Conservation (phyloP, 2,888 invertebrate species). For the Napeogenes sylphis region DNA sequence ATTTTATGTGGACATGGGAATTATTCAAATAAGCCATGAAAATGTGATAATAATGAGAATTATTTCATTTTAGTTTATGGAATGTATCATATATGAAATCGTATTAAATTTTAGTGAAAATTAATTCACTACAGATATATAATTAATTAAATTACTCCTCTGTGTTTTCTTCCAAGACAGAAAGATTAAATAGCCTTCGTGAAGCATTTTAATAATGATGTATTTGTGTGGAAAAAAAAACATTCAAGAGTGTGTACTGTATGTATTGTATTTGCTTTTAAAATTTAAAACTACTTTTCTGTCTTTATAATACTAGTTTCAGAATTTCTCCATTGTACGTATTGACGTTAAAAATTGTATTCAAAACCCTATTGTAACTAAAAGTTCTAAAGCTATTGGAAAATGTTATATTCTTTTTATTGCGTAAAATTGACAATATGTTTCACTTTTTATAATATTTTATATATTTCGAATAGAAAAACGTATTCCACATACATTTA, state of each 20-base stretch:
- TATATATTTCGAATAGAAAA: not conserved
- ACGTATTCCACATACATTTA: not conserved
- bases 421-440: not conserved
- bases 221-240: too few relatives aligned
- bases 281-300: constrained; percentile 4
- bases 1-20: constrained; percentile 19
- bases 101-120: not conserved
- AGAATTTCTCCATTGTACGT: constrained; percentile 5
- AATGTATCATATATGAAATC: not conserved
- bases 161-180: too few relatives aligned
- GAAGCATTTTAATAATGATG: too few relatives aligned
- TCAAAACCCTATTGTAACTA: constrained; percentile 2
- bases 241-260: not conserved
- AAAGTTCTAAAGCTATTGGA: constrained; percentile 4
- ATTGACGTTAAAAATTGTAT: constrained; percentile 6
- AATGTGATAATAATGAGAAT: not conserved
- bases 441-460: constrained; percentile 3
- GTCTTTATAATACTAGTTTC: constrained; percentile 3
- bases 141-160: too few relatives aligned
- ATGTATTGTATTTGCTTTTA: not conserved
- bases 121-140: not conserved
- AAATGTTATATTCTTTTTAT: constrained; percentile 4
- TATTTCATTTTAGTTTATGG: not conserved
- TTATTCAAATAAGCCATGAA: not conserved
- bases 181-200: too few relatives aligned